These are phyloP conservation scores for Eledone cirrhosa DNA, from an alignment of 2,888 invertebrate species.

Conservation along the genomic window DNA sequence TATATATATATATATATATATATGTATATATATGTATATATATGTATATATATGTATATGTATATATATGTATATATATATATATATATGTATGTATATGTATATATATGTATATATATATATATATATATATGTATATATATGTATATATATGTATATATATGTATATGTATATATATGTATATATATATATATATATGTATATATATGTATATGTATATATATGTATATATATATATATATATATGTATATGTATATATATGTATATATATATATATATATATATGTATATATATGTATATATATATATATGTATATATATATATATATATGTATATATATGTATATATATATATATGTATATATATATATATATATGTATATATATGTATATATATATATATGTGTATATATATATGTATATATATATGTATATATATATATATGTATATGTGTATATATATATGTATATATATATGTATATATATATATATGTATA, in stretches of 20 bases:
- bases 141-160: too few relatives aligned
- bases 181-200: too few relatives aligned
- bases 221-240: constrained; percentile 2
- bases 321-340: not conserved
- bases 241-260: not conserved
- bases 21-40: not conserved
- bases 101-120: not conserved
- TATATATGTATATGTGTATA: constrained; percentile 24
- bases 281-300: not conserved
- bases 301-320: not conserved
- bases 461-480: constrained; percentile 25
- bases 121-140: not conserved
- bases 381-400: constrained; percentile 2
- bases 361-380: constrained; percentile 2
- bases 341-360: not conserved
- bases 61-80: not conserved
- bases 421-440: constrained; percentile 25
- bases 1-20: not conserved
- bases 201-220: too few relatives aligned
- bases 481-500: constrained; percentile 31
- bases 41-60: not conserved
- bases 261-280: not conserved
- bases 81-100: not conserved
- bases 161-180: too few relatives aligned
- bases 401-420: not conserved